Conservation (phyloP, 2,113 vertebrate genomes). For the Acrocephalus arundinaceus region DNA sequence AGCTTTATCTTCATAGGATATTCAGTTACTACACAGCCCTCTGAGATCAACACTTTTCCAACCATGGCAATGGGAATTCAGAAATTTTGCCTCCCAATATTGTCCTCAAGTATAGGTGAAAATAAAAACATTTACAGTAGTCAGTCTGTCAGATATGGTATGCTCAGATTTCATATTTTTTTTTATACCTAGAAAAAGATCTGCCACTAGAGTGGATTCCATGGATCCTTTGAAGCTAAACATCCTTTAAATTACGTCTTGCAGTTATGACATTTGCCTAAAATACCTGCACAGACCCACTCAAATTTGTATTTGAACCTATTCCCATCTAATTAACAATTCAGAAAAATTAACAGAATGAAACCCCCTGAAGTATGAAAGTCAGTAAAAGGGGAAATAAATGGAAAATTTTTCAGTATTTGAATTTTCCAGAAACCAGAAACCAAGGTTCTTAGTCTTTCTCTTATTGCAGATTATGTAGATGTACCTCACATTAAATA, state of each 20-base stretch:
- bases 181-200: not conserved
- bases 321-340: not conserved
- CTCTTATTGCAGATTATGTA: not conserved
- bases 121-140: not conserved
- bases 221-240: not conserved
- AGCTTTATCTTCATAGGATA: not conserved
- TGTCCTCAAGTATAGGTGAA: not conserved
- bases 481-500: not conserved
- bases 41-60: not conserved
- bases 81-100: not conserved
- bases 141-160: not conserved
- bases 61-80: fast-evolving
- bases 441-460: not conserved
- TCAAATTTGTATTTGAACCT: not conserved
- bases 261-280: not conserved
- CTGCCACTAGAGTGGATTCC: not conserved
- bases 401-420: not conserved
- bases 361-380: not conserved
- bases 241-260: not conserved
- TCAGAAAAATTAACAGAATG: not conserved
- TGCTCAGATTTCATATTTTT: not conserved
- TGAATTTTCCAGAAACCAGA: not conserved
- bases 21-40: not conserved
- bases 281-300: not conserved
- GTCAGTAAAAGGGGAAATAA: not conserved